Base-by-base conservation (phyloP, 2,888 invertebrate species). In the Drosophila differens region DNA sequence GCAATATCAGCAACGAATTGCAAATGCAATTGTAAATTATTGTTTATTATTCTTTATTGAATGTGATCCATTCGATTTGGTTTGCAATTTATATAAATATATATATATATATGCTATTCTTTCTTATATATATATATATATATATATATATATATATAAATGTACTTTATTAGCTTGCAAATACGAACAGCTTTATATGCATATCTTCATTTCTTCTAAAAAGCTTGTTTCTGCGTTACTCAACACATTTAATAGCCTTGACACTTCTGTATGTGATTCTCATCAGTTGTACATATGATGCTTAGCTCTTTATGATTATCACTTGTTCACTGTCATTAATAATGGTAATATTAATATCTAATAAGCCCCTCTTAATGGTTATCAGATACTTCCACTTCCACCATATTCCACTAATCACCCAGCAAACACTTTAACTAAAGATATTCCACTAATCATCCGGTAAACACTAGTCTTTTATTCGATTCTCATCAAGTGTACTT, bases 1-100 rank as follows among this genome's bases (percentile, higher is more conserved):
- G 54, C 33, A 51, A 74, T 70, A 28, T 28, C 1, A 33, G 7
- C 32, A 62, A 51, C 53, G 39, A 32, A 54, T 57, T 62, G 59
- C 59, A 30, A 59, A 55, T 59, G 60, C 59, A 35, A 62, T 64
- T 62, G 47, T 33, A 65, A 47, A 70, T 57, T 16, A 47, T 59
- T 53, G 32, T 37, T 63, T 22, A 60, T 16, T 60, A 37, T 37
- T 32, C 0, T 14, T 16, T 14, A 9, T n/a, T 49, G 16, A 64
- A 65, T 65, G 4, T 4, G 32, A 65, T 12, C 14, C 25, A 9
- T 30, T 60, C 1, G 10, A 10, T 60, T 53, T 22, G 5, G 19
- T 30, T 55, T 32, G 14, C 6, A 3, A 10, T 7, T 25, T 35
- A 35, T 35, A 35, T 16, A 5, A 2, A 35, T 16, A 16, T 5